phyloP scores from a whole-genome alignment of 1,140 invertebrate species.

The Plutomurus gul region DNA sequence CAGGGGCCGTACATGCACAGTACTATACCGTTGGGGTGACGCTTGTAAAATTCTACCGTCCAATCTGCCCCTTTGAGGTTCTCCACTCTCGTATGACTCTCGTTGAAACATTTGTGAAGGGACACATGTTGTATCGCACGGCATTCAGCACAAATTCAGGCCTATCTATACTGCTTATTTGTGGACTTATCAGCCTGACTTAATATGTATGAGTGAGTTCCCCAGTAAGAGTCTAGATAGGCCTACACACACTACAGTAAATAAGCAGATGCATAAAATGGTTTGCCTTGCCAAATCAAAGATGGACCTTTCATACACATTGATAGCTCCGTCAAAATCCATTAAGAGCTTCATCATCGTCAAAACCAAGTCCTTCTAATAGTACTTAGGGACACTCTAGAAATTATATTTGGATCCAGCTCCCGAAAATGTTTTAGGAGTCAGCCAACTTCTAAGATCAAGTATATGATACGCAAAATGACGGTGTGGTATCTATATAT shows the following conservation, averaged over 20 bases:
- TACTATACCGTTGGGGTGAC: conserved; percentile 89
- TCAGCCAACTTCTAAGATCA: conserved; percentile 1
- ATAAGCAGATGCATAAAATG: conserved; percentile 39
- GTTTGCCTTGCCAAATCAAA: conserved; percentile 18
- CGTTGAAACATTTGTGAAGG: conserved; percentile 99
- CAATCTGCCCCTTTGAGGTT: conserved; percentile 99
- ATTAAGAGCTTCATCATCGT: neutral
- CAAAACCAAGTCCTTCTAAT: neutral
- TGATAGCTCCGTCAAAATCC: conserved; percentile 15
- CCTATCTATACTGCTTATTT: no score
- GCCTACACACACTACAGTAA: conserved; percentile 65
- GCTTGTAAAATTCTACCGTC: conserved; percentile 99
- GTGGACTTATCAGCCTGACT: no score
- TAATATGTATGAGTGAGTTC: no score
- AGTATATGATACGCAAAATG: neutral
- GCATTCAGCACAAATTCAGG: conserved; percentile 90
- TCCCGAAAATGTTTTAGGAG: conserved; percentile 2
- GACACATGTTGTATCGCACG: conserved; percentile 99
- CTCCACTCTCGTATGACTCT: conserved; percentile 99
- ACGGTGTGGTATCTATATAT: no score
- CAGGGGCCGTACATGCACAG: conserved; percentile 65
- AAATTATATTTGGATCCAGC: neutral
- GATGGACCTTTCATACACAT: conserved; percentile 1
- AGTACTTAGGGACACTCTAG: conserved; percentile 13
- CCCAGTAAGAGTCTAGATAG: no score